Percentiles rank a stretch among this genome's conserved stretches.
phyloP scores from a whole-genome alignment of 2,113 vertebrate species.

The Erythrolamprus reginae region DNA sequence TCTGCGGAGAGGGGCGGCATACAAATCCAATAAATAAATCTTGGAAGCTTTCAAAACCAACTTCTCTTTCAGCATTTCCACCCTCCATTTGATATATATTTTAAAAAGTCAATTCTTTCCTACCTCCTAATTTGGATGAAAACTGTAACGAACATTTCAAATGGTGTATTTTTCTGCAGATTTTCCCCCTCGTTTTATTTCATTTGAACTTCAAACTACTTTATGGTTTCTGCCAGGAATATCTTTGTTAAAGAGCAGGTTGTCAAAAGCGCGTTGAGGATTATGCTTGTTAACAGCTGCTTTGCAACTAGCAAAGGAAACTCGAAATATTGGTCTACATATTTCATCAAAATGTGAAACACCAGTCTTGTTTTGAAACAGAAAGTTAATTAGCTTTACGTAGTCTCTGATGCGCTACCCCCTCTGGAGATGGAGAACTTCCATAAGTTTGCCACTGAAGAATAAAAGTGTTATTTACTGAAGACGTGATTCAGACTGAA shows the following conservation, averaged over 20 bases:
- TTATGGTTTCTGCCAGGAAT: conserved; percentile 6
- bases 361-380: not conserved
- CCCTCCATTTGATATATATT: not conserved
- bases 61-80: not conserved
- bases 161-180: not conserved
- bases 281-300: conserved; percentile 9
- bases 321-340: not conserved
- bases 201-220: conserved; percentile 12
- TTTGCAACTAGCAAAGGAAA: not conserved
- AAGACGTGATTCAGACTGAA: not conserved
- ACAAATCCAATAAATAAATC: too few relatives aligned
- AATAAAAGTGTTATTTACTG: not conserved
- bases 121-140: conserved; percentile 10
- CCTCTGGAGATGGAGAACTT: not conserved
- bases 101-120: not conserved
- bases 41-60: not conserved
- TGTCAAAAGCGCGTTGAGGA: not conserved
- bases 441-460: not conserved
- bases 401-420: not conserved
- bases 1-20: too few relatives aligned
- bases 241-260: conserved; percentile 8
- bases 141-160: not conserved
- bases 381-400: not conserved
- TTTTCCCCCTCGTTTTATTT: not conserved
- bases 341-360: not conserved